phyloP scores from a whole-genome alignment of 2,113 vertebrate species.

The Narcine bancroftii region DNA sequence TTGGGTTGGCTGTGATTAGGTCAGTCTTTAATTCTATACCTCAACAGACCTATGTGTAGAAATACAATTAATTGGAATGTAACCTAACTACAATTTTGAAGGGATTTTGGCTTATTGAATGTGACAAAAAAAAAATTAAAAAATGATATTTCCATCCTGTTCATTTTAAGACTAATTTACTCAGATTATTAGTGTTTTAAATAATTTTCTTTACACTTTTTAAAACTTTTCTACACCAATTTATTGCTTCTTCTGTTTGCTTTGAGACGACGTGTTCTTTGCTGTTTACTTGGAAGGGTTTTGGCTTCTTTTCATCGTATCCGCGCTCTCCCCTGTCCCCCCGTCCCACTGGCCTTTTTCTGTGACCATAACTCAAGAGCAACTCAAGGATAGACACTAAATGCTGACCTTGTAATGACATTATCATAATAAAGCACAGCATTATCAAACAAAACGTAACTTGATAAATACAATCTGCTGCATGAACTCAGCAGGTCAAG shows the following conservation, averaged over 20 bases:
- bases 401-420: too few species aligned
- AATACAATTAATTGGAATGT: background rate
- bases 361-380: background rate
- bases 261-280: background rate
- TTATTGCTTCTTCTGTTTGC: background rate
- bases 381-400: too few species aligned
- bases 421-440: too few species aligned
- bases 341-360: background rate
- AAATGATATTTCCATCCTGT: background rate
- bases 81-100: background rate
- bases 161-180: background rate
- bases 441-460: too few species aligned
- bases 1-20: too few species aligned
- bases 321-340: background rate
- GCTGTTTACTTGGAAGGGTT: background rate
- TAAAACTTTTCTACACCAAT: background rate
- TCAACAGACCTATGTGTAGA: background rate
- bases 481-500: too few species aligned
- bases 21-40: too few species aligned
- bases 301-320: background rate
- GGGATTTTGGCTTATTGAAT: background rate
- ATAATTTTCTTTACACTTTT: background rate
- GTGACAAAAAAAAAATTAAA: background rate
- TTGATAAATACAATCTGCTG: too few species aligned
- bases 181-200: background rate